Percentiles rank a stretch among this genome's conserved stretches.
phyloP scores from a whole-genome alignment of 2,113 vertebrate genomes.

The Nothoprocta perdicaria region DNA sequence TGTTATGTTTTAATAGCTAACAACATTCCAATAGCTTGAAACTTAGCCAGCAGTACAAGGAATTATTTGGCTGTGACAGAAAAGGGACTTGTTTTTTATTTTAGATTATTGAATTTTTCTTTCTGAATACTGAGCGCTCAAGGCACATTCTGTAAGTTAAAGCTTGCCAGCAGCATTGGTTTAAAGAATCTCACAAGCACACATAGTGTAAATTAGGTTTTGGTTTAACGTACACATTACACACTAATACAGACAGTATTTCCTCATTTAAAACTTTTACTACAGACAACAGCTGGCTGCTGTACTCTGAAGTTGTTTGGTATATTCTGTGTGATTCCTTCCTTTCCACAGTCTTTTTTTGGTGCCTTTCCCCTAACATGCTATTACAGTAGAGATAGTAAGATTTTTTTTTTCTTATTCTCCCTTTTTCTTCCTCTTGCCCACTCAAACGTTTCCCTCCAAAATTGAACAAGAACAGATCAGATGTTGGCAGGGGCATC shows the following conservation, averaged over 20 bases:
- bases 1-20: background rate
- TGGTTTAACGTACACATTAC: background rate
- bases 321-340: background rate
- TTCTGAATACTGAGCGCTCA: background rate
- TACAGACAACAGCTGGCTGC: background rate
- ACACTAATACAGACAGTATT: background rate
- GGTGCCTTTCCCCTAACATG: background rate
- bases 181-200: background rate
- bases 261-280: background rate
- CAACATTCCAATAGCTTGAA: background rate
- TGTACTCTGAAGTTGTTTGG: background rate
- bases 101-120: background rate
- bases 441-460: background rate
- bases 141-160: background rate
- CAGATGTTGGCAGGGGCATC: background rate
- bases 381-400: background rate
- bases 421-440: background rate
- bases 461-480: constrained; percentile 1
- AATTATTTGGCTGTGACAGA: background rate
- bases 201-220: background rate
- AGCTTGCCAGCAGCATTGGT: background rate
- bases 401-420: background rate
- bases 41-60: background rate
- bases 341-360: background rate
- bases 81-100: background rate